phyloP scores from a whole-genome alignment of 2,113 vertebrate species.

The Seriola quinqueradiata region DNA sequence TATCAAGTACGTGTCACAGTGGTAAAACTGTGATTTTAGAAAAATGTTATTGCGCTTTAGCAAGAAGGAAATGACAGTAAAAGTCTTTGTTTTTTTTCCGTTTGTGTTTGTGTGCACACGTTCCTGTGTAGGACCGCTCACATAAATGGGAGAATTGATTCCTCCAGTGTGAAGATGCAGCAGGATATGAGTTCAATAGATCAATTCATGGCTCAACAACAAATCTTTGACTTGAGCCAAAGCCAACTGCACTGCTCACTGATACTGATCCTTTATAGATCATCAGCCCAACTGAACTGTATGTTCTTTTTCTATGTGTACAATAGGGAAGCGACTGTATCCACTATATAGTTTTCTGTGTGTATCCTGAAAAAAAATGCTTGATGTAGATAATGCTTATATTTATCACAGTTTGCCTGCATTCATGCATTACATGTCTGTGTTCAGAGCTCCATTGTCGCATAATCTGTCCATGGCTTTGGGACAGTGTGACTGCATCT shows the following conservation, averaged over 20 bases:
- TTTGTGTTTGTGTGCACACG: neutral
- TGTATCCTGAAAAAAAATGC: conserved; percentile 4
- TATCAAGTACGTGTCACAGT: conserved; percentile 6
- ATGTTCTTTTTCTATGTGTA: conserved; percentile 11
- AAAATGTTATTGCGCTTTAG: neutral
- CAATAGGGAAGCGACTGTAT: conserved; percentile 28
- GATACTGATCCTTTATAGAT: conserved; percentile 27
- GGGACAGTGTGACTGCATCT: neutral
- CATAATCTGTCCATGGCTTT: neutral
- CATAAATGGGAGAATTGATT: neutral
- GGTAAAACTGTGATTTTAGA: neutral
- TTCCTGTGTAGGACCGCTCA: neutral
- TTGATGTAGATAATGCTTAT: neutral
- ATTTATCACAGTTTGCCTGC: neutral
- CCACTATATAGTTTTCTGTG: conserved; percentile 3
- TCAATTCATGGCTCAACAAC: conserved; percentile 23
- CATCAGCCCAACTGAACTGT: conserved; percentile 4
- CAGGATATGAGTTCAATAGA: conserved; percentile 25
- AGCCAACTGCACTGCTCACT: conserved; percentile 4
- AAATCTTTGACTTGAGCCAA: neutral
- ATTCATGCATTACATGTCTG: neutral
- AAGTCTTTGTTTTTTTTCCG: too few species aligned
- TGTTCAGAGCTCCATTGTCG: neutral
- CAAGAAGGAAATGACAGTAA: too few species aligned
- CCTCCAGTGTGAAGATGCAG: conserved; percentile 10